Base-by-base conservation (phyloP, 2,113 vertebrate species). In the Parotia lawesii region DNA sequence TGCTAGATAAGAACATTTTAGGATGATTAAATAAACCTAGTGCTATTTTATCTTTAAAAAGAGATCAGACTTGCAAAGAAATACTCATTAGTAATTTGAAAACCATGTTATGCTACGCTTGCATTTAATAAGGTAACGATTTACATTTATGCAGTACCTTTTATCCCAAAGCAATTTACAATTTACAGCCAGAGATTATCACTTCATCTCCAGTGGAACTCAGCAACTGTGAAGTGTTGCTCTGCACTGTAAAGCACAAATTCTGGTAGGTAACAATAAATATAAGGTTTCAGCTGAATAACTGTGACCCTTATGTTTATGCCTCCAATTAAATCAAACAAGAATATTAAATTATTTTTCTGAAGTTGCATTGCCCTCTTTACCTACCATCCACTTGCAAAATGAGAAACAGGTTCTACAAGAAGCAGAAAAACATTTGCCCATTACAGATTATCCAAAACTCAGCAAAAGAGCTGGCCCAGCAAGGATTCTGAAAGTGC, bases 91-190 rank as follows among this genome's bases (percentile, higher is more conserved):
- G 74, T 79, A 94, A 88, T 89, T 82, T 94, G 84, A 94, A 95
- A 96, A 72, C 69, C 65, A 72, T 72, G 86, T 86, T 87, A 95
- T 79, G 89, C 84, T 92, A 95, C 77, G 85, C 84, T 94, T 92
- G 42, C 54, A 82, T 89, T 90, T 96, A 92, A 89, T 94, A 94
- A 87, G 58, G 80, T 89, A 96, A 89, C 54, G 15, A 96, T 82
- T 94, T 96, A 79, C 38, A 94, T 92, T 94, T 93, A 96, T 94
- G 77, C 70, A 92, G 66, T 72, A 89, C 89, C 91, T 94, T 94
- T 95, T 78, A 95, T 95, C 84, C 86, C 95, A 96, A 90, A 87
- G 95, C 91, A 94, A 96, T 96, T 96, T 94, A 78, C 94, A 92
- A 96, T 21, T 95, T 95, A 91, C 50, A 89, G 76, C 78, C 71